Evolutionary conservation across 30 jellyfish, hydroid and myxozoan genomes (phyloP).

Genomic region (Nemopilema nomurai): DNA sequence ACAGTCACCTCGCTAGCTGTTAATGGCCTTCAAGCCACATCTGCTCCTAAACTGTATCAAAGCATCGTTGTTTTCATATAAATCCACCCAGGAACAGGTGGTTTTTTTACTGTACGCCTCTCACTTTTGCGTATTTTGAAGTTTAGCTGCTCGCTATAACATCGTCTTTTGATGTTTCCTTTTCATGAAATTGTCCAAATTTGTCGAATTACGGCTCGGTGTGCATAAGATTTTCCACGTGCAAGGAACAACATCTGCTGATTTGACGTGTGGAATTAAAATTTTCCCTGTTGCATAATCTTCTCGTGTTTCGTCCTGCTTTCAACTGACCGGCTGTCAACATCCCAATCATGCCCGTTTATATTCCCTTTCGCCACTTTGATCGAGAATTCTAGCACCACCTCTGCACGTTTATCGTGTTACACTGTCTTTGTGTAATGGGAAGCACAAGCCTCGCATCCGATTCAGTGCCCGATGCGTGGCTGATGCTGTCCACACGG

Average conservation of each 20-base stretch:
- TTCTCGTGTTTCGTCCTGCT: neutral
- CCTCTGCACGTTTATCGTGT: no score
- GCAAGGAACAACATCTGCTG: neutral
- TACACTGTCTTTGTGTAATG: no score
- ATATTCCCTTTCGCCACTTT: no score
- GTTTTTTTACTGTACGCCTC: neutral
- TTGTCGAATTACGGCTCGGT: neutral
- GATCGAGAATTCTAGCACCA: no score
- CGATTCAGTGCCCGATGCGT: no score
- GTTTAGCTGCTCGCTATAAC: neutral
- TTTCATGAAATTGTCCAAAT: neutral
- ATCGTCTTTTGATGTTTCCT: neutral
- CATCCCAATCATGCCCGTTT: no score
- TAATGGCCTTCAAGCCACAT: neutral
- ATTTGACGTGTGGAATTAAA: neutral
- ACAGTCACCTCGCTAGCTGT: neutral
- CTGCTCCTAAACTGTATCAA: neutral
- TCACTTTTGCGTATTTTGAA: neutral
- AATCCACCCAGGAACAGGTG: neutral
- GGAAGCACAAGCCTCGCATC: no score
- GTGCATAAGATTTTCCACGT: no score
- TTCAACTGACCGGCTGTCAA: neutral
- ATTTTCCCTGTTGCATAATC: neutral
- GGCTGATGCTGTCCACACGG: no score
- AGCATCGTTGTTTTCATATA: neutral